Evolutionary conservation across 2,113 vertebrate genomes (phyloP).

Genomic region (Herpetotheres cachinnans): DNA sequence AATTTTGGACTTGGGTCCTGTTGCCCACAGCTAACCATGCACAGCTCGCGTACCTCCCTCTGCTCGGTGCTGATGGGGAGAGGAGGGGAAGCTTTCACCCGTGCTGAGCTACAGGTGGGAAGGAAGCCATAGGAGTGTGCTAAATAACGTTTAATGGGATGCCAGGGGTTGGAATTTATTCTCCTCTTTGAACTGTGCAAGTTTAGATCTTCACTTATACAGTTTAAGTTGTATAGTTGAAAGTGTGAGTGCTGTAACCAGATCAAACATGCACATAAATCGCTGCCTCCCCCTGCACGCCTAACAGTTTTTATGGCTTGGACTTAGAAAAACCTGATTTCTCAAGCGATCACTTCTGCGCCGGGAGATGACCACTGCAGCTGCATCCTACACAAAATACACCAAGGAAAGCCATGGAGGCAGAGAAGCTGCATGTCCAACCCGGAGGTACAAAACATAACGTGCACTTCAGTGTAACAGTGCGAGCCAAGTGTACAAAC

Average conservation of each 20-base stretch:
- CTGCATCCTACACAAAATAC: fast-evolving
- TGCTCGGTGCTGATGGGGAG: neutral
- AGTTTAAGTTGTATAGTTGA: neutral
- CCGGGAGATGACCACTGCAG: neutral
- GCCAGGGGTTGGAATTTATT: neutral
- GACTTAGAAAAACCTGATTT: neutral
- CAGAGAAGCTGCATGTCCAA: neutral
- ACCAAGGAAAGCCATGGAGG: too few species aligned
- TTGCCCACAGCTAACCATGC: fast-evolving
- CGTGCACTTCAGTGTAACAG: fast-evolving
- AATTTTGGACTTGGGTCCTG: neutral
- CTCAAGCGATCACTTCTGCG: neutral
- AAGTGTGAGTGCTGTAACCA: too few species aligned
- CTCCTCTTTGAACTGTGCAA: neutral
- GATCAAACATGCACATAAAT: fast-evolving
- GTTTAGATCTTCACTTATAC: neutral
- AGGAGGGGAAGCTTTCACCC: too few species aligned
- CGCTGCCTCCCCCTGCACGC: neutral
- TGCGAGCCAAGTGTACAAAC: neutral
- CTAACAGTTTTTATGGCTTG: neutral
- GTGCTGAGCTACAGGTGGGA: neutral
- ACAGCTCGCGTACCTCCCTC: neutral
- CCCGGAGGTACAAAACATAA: fast-evolving
- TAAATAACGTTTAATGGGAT: neutral
- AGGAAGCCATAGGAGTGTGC: fast-evolving